Evolutionary conservation across 2,113 vertebrate genomes (phyloP), one percentile per base, ranked within the genome.

Genomic region (Crocuta crocuta): DNA sequence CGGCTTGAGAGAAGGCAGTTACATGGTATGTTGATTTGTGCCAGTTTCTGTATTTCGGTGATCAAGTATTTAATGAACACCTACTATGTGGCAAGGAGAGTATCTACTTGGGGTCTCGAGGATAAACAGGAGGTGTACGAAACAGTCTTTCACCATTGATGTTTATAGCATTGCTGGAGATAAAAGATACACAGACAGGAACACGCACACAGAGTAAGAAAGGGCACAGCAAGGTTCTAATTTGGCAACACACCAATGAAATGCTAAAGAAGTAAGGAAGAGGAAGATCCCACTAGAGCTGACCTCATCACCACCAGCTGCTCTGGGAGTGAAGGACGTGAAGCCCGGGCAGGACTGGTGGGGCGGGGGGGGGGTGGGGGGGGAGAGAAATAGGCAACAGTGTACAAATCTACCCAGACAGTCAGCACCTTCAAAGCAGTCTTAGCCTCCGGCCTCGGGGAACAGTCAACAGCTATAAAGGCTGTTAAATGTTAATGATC

Each of bases 321-420:
- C 5, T 83, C 85, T 53, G 23, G 83, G 55, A 26, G 16, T 23
- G 19, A 35, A 80, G 55, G 11, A n/a, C 2, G 2, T 17, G 9
- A 92, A 70, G 80, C 24, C 53, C 12, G 12, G 23, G 31, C 3
- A 48, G 33, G 50, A 63, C 13, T 12, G 17, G 74, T 39, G 39
- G 39, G 39, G 39, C 2, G 39, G 39, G 39, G 39, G 3, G 39
- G 39, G 39, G 39, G 39, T 39, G 3, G 53, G 82, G 33, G 33
- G 45, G 63, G 0, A 45, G 1, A 55, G 9, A 74, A 7, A 66
- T 0, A 13, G 8, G 4, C 43, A 78, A 35, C 50, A 10, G 1
- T 21, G 5, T 1, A 58, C 19, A 45, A 6, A 48, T 11, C 79
- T 73, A 13, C 12, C 45, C 61, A 10, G 24, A 58, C 19, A n/a